Evolutionary conservation across 2,888 invertebrate genomes (phyloP).

Genomic region (Melikaiella ostensackeni): DNA sequence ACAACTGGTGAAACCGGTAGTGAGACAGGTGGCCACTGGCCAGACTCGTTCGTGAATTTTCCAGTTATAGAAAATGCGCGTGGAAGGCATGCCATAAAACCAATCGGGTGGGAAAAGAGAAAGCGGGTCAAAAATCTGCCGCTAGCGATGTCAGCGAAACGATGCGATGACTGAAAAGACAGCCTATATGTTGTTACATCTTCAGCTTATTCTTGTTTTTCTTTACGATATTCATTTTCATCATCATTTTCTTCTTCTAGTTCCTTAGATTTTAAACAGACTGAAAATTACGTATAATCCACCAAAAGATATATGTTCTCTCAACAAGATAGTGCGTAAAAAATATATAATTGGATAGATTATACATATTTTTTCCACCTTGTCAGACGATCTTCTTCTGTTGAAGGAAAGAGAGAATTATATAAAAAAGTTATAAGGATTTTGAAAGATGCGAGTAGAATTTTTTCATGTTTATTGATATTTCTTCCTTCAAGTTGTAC

Average conservation of each 20-base stretch:
- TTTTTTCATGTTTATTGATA: too few relatives aligned
- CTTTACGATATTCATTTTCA: background rate
- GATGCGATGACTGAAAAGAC: background rate
- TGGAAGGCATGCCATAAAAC: constrained; percentile 59
- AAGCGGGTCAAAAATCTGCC: constrained; percentile 76
- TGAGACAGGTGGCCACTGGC: constrained; percentile 43
- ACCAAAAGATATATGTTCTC: too few relatives aligned
- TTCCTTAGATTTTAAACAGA: too few relatives aligned
- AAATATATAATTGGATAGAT: too few relatives aligned
- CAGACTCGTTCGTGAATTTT: constrained; percentile 60
- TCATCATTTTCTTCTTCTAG: background rate
- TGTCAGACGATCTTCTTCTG: too few relatives aligned
- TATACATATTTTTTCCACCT: too few relatives aligned
- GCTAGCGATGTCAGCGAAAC: constrained; percentile 38
- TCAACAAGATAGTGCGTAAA: too few relatives aligned
- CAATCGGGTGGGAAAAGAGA: constrained; percentile 76
- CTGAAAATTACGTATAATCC: too few relatives aligned
- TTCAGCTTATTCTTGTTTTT: background rate
- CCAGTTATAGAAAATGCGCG: constrained; percentile 69
- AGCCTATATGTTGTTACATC: background rate
- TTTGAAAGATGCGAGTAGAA: too few relatives aligned
- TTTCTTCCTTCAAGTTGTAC: too few relatives aligned
- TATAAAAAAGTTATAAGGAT: too few relatives aligned
- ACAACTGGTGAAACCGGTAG: constrained; percentile 41
- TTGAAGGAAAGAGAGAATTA: too few relatives aligned